These are phyloP conservation scores for Salvelinus namaycush DNA, from an alignment of 2,113 vertebrate species.

Conservation along the genomic window DNA sequence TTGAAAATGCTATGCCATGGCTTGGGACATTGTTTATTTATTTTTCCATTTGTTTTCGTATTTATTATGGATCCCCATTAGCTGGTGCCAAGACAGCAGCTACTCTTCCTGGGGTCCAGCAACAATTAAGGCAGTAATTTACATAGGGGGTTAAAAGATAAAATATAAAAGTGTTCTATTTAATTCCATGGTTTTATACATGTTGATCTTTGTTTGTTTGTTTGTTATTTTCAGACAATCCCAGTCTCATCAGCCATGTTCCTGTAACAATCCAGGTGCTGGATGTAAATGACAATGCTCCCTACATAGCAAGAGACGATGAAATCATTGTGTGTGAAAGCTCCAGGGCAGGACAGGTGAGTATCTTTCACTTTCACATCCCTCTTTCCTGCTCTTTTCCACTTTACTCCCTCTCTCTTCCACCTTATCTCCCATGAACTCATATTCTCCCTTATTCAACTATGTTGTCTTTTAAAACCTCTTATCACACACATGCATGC, in stretches of 20 bases:
- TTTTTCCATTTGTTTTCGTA: too few relatives aligned
- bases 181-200: too few relatives aligned
- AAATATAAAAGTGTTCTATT: too few relatives aligned
- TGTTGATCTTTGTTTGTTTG: not conserved
- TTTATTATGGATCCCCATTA: too few relatives aligned
- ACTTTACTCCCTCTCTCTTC: not conserved
- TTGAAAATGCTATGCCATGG: too few relatives aligned
- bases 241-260: conserved; percentile 80
- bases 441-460: not conserved
- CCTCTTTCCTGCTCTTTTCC: not conserved
- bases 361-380: conserved; percentile 27
- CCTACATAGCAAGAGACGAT: conserved; percentile 78
- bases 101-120: too few relatives aligned
- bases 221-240: conserved; percentile 78
- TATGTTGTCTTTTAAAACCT: not conserved
- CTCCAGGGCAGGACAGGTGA: conserved; percentile 87
- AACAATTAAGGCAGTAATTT: too few relatives aligned
- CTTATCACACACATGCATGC: not conserved
- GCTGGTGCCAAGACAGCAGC: too few relatives aligned
- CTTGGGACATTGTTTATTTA: too few relatives aligned
- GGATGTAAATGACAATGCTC: conserved; percentile 90
- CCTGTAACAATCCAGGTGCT: conserved; percentile 85
- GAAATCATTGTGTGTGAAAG: conserved; percentile 86
- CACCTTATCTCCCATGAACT: not conserved
- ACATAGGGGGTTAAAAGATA: too few relatives aligned